Evolutionary conservation across 2,888 invertebrate species (phyloP).

Genomic region (Oxycera nigricornis): DNA sequence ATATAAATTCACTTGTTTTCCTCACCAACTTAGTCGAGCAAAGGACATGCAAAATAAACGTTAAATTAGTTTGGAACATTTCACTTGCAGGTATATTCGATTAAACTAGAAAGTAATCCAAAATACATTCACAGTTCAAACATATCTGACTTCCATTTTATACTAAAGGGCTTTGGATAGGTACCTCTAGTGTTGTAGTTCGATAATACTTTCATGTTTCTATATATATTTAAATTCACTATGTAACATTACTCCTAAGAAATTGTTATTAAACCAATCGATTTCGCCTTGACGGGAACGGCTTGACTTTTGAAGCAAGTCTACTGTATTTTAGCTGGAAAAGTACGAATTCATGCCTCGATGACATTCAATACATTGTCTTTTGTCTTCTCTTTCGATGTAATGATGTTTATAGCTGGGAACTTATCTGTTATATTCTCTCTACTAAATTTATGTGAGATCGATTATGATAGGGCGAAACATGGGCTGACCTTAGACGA

Average conservation of each 20-base stretch:
- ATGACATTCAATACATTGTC: no score
- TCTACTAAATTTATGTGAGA: not conserved
- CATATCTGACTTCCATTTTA: not conserved
- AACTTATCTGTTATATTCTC: no score
- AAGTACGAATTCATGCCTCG: no score
- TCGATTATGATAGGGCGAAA: not conserved
- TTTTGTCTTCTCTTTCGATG: no score
- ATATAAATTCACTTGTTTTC: constrained; percentile 15
- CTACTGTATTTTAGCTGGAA: no score
- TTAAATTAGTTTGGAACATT: constrained; percentile 51
- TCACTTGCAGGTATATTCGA: constrained; percentile 22
- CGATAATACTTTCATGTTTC: not conserved
- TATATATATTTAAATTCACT: constrained; percentile 14
- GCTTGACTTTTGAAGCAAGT: no score
- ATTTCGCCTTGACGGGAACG: no score
- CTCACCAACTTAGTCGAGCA: constrained; percentile 45
- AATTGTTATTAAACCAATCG: no score
- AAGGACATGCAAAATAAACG: constrained; percentile 53
- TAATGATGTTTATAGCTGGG: no score
- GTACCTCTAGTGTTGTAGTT: constrained; percentile 21
- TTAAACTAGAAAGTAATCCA: constrained; percentile 14
- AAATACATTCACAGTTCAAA: not conserved
- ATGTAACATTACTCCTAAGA: constrained; percentile 4
- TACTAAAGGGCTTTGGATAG: constrained; percentile 10
- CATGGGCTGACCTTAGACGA: constrained; percentile 41